Evolutionary conservation across 2,113 vertebrate genomes (phyloP).

Genomic region (Recurvirostra avosetta): DNA sequence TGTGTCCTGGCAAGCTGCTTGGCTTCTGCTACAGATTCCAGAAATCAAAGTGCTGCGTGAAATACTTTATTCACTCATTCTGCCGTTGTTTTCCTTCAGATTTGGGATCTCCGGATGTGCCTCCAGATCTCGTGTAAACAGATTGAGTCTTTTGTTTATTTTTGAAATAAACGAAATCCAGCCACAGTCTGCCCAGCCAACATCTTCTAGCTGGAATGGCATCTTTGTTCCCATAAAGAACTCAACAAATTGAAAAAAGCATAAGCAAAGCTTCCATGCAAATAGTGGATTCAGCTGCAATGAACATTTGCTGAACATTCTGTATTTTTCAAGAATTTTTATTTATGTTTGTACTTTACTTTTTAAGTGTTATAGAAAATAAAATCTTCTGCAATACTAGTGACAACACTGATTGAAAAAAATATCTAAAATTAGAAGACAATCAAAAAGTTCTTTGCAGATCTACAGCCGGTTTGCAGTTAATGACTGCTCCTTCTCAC

Average conservation of each 20-base stretch:
- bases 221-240: background rate
- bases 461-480: background rate
- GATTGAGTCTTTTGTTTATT: background rate
- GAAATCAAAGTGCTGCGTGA: background rate
- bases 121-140: background rate
- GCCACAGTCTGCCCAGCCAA: background rate
- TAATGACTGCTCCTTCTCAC: background rate
- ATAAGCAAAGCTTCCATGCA: background rate
- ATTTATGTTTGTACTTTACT: background rate
- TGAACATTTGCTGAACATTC: background rate
- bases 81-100: conserved; percentile 1
- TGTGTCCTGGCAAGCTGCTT: background rate
- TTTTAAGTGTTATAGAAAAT: background rate
- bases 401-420: background rate
- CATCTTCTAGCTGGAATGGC: background rate
- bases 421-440: background rate
- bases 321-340: background rate
- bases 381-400: background rate
- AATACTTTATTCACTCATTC: background rate
- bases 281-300: background rate
- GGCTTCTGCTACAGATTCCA: background rate
- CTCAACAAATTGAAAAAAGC: background rate
- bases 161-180: background rate
- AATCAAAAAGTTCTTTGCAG: background rate
- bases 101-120: background rate